Base-by-base conservation (phyloP, 2,113 vertebrate species). In the Barbus barbus region DNA sequence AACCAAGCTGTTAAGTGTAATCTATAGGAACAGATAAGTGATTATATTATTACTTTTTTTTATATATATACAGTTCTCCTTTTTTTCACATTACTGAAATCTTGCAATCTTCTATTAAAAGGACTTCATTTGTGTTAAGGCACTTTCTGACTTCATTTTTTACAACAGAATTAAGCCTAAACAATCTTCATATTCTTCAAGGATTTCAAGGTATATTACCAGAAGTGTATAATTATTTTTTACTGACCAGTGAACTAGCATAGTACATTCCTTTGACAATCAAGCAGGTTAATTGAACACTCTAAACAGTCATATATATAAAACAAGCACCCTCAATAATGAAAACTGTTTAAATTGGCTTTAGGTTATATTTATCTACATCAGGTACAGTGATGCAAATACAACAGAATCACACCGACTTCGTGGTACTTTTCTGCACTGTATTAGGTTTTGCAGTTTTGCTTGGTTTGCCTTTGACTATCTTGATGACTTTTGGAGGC, bases 381-480 rank as follows among this genome's bases (percentile, higher is more conserved):
- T 79, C 22, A 38, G 24, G 72, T 22, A 63, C 16, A 16, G 33
- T 72, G 2, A 60, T 75, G 75, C 89, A 75, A 14, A 63, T 67
- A 26, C 28, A 65, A n/a, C 24, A 44, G 61, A 20, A 38, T 89
- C 81, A 94, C 67, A 86, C 85, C 18, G 28, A 58, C 63, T 81
- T 93, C 56, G 16, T 60, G 65, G 69, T 48, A 31, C 67, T 69
- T 90, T 92, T 92, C 78, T 88, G 90, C 24, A 36, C 63, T 7
- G 78, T 85, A 56, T 81, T 61, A 3, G 76, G 38, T 81, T 90
- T 93, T 51, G 65, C 65, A 80, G 11, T 87, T 82, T 88, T 92
- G 36, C 44, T 85, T 44, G 41, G 14, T 83, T 90, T 91, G 56
- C 86, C 36, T 86, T 91, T 94, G 6, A 79, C 48, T 56, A 82